Conservation (phyloP, 2,888 invertebrate genomes). For the Ennomos fuscantarius region DNA sequence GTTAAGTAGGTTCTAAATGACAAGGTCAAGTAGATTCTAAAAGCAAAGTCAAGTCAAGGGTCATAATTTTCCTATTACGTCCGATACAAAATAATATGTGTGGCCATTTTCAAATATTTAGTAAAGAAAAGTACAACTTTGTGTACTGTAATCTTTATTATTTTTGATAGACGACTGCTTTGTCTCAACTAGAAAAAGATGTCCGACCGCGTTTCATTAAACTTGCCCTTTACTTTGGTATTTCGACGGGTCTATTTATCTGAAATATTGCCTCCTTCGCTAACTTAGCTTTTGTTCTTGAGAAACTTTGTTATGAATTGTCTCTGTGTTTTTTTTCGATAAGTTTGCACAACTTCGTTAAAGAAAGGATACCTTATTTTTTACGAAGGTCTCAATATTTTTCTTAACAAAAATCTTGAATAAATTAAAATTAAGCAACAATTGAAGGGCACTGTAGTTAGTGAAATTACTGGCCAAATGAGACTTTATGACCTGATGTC, state of each 20-base stretch:
- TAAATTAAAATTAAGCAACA: not conserved
- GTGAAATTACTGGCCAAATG: too few relatives aligned
- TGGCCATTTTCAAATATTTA: not conserved
- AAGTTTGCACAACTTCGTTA: slow-evolving; percentile 13
- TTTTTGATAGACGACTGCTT: slow-evolving; percentile 9
- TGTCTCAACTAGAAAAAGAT: slow-evolving; percentile 26
- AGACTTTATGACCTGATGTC: too few relatives aligned
- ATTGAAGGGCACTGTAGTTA: too few relatives aligned
- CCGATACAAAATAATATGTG: slow-evolving; percentile 1
- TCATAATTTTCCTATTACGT: too few relatives aligned
- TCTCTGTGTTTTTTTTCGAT: slow-evolving; percentile 10
- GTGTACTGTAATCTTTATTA: slow-evolving; percentile 4
- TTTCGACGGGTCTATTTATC: slow-evolving; percentile 31
- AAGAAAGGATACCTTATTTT: not conserved
- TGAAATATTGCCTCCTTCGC: slow-evolving; percentile 26
- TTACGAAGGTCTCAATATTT: not conserved
- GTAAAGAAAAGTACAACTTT: not conserved
- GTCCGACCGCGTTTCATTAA: slow-evolving; percentile 27
- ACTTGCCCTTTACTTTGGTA: slow-evolving; percentile 15
- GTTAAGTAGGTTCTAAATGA: too few relatives aligned
- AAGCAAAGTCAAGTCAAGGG: too few relatives aligned
- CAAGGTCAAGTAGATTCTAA: too few relatives aligned
- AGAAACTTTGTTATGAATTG: slow-evolving; percentile 21
- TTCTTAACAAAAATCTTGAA: not conserved
- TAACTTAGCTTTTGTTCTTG: slow-evolving; percentile 24